Conservation (phyloP, 2,888 invertebrate genomes). For the Drosophila paramelanica region DNA sequence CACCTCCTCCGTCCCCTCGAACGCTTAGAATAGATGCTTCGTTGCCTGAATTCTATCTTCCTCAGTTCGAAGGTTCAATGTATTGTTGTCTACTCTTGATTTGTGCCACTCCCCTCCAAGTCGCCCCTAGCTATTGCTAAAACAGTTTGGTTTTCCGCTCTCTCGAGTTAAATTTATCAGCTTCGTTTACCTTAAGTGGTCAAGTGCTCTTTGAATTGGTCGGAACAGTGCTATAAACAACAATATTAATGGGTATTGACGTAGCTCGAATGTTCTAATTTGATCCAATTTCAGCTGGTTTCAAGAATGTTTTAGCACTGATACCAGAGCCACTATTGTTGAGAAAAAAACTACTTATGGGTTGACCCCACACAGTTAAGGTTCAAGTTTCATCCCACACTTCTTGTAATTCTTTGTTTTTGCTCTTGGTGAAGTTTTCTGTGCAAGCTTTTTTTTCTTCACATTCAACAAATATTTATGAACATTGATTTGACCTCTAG, state of each 20-base stretch:
- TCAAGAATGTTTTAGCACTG: neutral
- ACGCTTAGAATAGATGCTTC: neutral
- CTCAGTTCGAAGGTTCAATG: conserved; percentile 60
- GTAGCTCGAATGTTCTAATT: neutral
- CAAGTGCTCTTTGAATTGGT: conserved; percentile 28
- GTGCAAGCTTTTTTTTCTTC: conserved; percentile 10
- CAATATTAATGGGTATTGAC: conserved; percentile 27
- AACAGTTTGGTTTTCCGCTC: conserved; percentile 33
- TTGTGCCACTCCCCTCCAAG: conserved; percentile 19
- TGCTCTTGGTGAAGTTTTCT: neutral
- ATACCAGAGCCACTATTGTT: conserved; percentile 8
- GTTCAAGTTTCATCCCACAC: conserved; percentile 35
- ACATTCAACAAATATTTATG: conserved; percentile 7
- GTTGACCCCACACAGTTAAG: conserved; percentile 28
- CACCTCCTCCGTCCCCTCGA: neutral
- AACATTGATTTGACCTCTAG: conserved; percentile 11
- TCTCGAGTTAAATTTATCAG: conserved; percentile 32
- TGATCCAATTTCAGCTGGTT: conserved; percentile 23
- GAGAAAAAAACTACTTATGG: conserved; percentile 31
- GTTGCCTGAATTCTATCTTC: neutral
- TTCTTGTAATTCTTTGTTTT: conserved; percentile 37
- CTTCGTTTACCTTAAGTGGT: conserved; percentile 52
- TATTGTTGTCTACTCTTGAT: conserved; percentile 61
- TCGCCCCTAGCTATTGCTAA: conserved; percentile 8
- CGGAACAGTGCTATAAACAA: conserved; percentile 11